phyloP scores from a whole-genome alignment of 2,888 invertebrate genomes.

The Tenodera sinensis region DNA sequence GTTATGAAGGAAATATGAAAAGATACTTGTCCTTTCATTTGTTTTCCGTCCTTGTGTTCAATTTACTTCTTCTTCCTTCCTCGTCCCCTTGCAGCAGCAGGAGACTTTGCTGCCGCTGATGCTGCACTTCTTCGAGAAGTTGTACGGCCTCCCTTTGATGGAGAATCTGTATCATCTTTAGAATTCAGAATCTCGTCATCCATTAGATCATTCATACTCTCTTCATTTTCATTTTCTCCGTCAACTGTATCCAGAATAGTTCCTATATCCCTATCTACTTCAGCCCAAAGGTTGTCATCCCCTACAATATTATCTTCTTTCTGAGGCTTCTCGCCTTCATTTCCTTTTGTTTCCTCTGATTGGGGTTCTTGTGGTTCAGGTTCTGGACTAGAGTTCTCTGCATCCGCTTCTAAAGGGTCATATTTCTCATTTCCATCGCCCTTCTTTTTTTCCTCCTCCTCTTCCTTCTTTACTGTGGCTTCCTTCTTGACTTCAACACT shows the following conservation, averaged over 20 bases:
- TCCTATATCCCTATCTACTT: conserved; percentile 21
- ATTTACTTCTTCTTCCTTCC: conserved; percentile 17
- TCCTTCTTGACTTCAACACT: conserved; percentile 42
- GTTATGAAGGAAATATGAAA: background rate
- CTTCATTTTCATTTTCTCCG: conserved; percentile 7
- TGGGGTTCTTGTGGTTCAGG: background rate
- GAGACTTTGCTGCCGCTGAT: background rate
- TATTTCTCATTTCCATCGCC: conserved; percentile 31
- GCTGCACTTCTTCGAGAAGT: background rate
- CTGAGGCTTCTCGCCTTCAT: background rate
- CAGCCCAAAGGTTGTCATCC: conserved; percentile 19
- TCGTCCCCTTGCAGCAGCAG: background rate
- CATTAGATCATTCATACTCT: conserved; percentile 3
- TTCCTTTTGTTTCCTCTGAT: background rate
- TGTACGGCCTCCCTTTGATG: background rate
- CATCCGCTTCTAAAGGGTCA: conserved; percentile 33
- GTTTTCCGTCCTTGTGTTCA: background rate
- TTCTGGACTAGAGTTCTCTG: conserved; percentile 8
- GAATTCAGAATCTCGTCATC: background rate
- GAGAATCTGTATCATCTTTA: background rate
- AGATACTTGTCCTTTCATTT: background rate
- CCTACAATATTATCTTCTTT: background rate
- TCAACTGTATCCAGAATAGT: conserved; percentile 16
- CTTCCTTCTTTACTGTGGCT: conserved; percentile 26
- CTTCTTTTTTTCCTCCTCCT: conserved; percentile 27